Base-by-base conservation (phyloP, 2,113 vertebrate genomes). In the Ptilonorhynchus violaceus region DNA sequence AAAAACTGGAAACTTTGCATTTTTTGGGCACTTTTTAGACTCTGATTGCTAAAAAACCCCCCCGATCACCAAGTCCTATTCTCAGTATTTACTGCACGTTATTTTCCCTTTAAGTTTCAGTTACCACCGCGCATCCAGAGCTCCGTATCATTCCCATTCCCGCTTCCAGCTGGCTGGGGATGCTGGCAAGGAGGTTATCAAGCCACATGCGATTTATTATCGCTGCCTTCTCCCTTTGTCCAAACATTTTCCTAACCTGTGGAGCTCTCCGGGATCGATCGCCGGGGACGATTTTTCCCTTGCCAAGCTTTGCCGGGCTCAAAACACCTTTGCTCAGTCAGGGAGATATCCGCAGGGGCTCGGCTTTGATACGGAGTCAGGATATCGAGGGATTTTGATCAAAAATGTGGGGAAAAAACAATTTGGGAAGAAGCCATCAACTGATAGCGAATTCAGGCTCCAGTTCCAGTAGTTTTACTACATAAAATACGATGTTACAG, bases 181-280 rank as follows among this genome's bases (percentile, higher is more conserved):
- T 77, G 68, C 12, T 94, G 93, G 93, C 92, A 90, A 74, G 67
- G 35, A 90, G 78, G 72, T 76, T 88, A 93, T 96, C 75, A 80
- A 30, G 21, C 35, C 88, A 95, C 55, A 95, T 86, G 82, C 27
- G 74, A 50, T 88, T 82, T 88, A 70, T 92, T 95, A 82, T 88
- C 67, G 23, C 88, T 94, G 39, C 72, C 59, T 93, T 93, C 79
- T 80, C 55, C 85, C 75, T 83, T 59, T 70, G 42, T 92, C 85
- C 85, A 96, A 96, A 96, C 85, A 47, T 96, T 97, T 92, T 95
- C 41, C 55, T 94, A 83, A 94, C 92, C 70, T 90, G 92, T 8
- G 68, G 70, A 77, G 79, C 41, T 90, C 83, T 27, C 78, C 37
- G 59, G 64, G 96, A 95, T 95, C 8, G 3, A 96, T 88, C 23